Evolutionary conservation across 2,797 vertebrate species (phyloP).

Genomic region (Rhynchotus rufescens): DNA sequence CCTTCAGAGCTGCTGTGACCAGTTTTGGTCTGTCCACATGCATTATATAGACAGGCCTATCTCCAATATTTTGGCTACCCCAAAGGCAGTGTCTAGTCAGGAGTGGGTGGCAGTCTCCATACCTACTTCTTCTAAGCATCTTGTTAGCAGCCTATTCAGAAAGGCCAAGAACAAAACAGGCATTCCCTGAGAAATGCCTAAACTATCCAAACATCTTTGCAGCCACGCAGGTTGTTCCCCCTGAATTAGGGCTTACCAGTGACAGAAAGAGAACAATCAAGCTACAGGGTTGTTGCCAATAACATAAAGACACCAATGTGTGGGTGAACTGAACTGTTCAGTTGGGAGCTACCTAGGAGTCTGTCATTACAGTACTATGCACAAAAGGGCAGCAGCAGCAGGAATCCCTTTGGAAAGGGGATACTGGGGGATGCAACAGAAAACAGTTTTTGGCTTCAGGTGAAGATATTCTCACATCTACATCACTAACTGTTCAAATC

Average conservation of each 20-base stretch:
- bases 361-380: not conserved
- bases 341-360: not conserved
- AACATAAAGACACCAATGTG: not conserved
- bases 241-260: not conserved
- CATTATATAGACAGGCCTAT: not conserved
- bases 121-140: not conserved
- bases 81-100: not conserved
- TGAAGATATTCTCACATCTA: not conserved
- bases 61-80: rapidly evolving
- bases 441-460: not conserved
- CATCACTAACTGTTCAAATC: not conserved
- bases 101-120: not conserved
- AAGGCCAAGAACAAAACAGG: not conserved
- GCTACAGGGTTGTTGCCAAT: rapidly evolving
- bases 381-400: not conserved
- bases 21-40: not conserved
- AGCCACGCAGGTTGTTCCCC: not conserved
- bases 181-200: not conserved
- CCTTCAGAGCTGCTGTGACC: not conserved
- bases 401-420: not conserved
- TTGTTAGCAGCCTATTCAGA: not conserved
- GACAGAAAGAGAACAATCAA: not conserved
- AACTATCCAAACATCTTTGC: not conserved
- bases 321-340: not conserved
- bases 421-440: not conserved